phyloP scores from a whole-genome alignment of 1,140 invertebrate species.

The Aethina tumida region DNA sequence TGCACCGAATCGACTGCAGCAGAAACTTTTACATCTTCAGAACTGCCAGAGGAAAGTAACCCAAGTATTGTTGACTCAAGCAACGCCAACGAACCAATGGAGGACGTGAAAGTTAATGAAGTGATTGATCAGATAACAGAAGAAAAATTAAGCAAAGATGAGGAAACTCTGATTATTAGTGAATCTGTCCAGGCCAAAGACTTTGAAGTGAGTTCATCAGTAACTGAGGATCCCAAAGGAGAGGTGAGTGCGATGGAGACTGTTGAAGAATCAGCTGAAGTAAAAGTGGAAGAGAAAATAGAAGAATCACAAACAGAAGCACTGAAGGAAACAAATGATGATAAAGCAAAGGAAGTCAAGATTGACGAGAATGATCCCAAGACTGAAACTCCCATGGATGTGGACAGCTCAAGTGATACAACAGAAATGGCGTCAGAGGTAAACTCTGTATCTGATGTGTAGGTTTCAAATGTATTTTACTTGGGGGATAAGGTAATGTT shows the following conservation, averaged over 20 bases:
- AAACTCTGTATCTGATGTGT: not conserved
- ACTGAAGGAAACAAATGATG: constrained; percentile 21
- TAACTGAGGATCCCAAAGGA: not conserved
- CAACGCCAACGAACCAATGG: not conserved
- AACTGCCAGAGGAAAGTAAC: constrained; percentile 1
- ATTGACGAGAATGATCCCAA: constrained; percentile 11
- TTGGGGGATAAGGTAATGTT: too few relatives aligned
- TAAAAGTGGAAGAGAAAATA: constrained; percentile 34
- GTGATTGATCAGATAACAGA: not conserved
- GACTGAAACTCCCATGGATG: constrained; percentile 12
- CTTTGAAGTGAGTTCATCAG: constrained; percentile 3
- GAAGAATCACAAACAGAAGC: constrained; percentile 19
- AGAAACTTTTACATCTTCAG: not conserved
- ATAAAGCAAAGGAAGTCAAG: constrained; percentile 15
- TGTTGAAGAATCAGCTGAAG: constrained; percentile 10
- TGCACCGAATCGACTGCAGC: not conserved
- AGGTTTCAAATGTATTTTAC: too few relatives aligned
- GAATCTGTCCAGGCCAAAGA: too few relatives aligned
- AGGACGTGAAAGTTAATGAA: not conserved
- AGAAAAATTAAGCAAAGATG: constrained; percentile 1
- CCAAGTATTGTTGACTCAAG: constrained; percentile 2
- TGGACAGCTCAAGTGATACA: constrained; percentile 5
- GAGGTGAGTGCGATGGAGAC: not conserved
- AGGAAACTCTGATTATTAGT: not conserved
- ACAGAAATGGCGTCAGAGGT: constrained; percentile 9